Conservation (phyloP, 2,113 vertebrate species). For the Phycodurus eques region DNA sequence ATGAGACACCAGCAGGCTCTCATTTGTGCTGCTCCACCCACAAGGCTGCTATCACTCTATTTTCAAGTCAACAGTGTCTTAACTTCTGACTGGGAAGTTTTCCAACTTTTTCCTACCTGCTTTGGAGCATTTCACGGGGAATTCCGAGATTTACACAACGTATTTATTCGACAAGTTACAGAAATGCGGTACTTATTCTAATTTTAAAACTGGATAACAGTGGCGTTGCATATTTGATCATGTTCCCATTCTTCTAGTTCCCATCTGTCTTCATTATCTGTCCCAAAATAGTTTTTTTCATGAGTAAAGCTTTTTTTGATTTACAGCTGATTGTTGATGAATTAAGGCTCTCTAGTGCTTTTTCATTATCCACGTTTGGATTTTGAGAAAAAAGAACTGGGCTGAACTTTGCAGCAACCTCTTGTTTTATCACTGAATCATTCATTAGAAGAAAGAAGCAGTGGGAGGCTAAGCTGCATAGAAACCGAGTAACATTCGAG, state of each 20-base stretch:
- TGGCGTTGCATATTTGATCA: neutral
- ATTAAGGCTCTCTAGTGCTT: conserved; percentile 7
- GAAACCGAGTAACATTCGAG: conserved; percentile 19
- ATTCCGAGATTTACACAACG: neutral
- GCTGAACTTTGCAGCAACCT: conserved; percentile 30
- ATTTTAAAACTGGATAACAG: neutral
- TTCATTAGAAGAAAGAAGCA: conserved; percentile 43
- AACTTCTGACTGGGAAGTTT: neutral
- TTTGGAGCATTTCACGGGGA: neutral
- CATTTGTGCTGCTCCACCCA: neutral
- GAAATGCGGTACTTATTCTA: neutral
- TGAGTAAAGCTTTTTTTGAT: neutral
- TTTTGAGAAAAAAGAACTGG: conserved; percentile 17
- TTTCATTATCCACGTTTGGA: conserved; percentile 10
- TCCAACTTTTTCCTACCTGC: neutral
- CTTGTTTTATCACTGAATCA: conserved; percentile 48
- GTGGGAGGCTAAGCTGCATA: conserved; percentile 16
- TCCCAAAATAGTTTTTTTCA: neutral
- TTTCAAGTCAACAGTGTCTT: neutral
- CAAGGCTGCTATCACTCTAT: neutral
- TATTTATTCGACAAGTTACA: neutral
- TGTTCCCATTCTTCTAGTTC: neutral
- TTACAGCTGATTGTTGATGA: conserved; percentile 17
- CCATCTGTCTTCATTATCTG: neutral
- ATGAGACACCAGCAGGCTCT: conserved; percentile 9